phyloP scores from a whole-genome alignment of 2,888 invertebrate genomes.

The Pherbina coryleti region DNA sequence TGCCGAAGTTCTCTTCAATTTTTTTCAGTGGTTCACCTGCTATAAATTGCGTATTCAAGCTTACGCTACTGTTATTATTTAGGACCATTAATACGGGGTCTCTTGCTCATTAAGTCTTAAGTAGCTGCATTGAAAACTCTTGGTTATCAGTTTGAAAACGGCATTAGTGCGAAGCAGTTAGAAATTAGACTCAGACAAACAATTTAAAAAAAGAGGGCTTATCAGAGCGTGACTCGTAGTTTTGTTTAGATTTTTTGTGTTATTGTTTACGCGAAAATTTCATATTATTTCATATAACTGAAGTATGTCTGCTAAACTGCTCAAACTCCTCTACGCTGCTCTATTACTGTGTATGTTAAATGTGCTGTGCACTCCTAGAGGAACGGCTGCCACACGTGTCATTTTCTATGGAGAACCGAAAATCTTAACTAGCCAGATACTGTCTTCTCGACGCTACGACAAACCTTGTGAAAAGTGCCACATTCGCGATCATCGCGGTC shows the following conservation, averaged over 20 bases:
- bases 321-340: not conserved
- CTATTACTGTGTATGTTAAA: constrained; percentile 42
- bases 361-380: constrained; percentile 52
- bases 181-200: not conserved
- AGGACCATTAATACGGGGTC: not conserved
- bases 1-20: not conserved
- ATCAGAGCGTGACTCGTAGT: not conserved
- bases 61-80: not conserved
- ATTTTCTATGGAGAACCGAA: constrained; percentile 60
- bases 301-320: too few species aligned
- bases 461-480: constrained; percentile 63
- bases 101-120: constrained; percentile 25
- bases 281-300: not conserved
- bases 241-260: not conserved
- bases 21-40: not conserved
- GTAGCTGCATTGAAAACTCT: constrained; percentile 46
- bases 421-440: constrained; percentile 57
- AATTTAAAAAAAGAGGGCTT: not conserved
- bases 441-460: constrained; percentile 54
- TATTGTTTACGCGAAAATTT: not conserved
- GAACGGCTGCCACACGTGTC: constrained; percentile 56
- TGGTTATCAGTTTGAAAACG: constrained; percentile 60
- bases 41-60: not conserved
- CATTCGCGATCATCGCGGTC: constrained; percentile 64
- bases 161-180: constrained; percentile 51